Percentiles rank a stretch among this genome's conserved stretches.
Conservation (phyloP, 1,140 invertebrate species). For the Anastrepha obliqua region DNA sequence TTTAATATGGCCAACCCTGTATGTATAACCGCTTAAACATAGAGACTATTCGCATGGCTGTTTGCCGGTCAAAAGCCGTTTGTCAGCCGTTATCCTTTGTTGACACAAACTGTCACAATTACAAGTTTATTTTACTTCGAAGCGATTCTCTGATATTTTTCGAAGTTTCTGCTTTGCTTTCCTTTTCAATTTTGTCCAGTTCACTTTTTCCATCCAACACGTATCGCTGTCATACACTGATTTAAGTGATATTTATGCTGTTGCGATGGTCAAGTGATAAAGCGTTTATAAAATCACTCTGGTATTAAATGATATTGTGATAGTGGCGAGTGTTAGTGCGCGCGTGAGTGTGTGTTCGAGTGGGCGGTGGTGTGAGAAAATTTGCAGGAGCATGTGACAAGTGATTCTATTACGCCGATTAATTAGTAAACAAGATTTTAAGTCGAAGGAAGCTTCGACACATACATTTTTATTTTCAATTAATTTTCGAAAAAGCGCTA, state of each 20-base stretch:
- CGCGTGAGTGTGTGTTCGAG: background rate
- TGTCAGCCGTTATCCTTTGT: constrained; percentile 46
- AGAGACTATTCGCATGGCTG: background rate
- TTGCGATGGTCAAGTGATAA: constrained; percentile 26
- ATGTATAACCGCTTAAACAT: background rate
- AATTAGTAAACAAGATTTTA: background rate
- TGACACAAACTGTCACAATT: constrained; percentile 51
- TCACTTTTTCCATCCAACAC: constrained; percentile 1
- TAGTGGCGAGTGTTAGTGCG: background rate
- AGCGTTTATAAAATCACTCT: constrained; percentile 48
- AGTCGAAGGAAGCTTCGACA: background rate
- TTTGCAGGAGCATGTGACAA: background rate
- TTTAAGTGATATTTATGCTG: constrained; percentile 49
- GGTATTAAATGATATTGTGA: constrained; percentile 10
- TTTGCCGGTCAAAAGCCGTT: constrained; percentile 24
- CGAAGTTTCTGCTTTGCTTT: background rate
- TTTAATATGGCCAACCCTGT: too few relatives aligned
- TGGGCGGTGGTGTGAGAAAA: background rate
- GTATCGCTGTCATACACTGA: constrained; percentile 48
- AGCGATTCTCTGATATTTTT: constrained; percentile 49
- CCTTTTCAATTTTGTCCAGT: background rate
- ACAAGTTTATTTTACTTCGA: constrained; percentile 50
- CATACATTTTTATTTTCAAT: background rate
- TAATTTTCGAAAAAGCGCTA: too few relatives aligned
- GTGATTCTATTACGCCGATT: constrained; percentile 29